Conservation (phyloP, 2,113 vertebrate genomes). For the Hemichromis elongatus region DNA sequence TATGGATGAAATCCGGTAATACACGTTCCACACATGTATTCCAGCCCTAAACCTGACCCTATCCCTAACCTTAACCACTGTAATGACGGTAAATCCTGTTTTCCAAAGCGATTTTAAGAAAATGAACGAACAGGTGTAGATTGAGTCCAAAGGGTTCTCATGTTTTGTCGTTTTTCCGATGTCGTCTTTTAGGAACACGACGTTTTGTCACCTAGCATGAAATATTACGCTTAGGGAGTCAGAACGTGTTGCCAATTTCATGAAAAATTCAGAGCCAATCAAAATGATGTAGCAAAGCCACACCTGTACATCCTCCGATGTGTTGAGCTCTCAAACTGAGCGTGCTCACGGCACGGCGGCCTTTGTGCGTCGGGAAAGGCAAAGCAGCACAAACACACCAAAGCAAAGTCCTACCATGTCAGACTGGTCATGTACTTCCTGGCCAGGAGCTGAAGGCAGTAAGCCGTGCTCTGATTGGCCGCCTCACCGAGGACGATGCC, state of each 20-base stretch:
- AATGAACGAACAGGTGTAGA: too few relatives aligned
- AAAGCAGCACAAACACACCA: not conserved
- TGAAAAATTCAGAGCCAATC: not conserved
- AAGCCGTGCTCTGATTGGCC: conserved; percentile 82
- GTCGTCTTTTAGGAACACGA: too few relatives aligned
- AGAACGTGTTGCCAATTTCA: not conserved
- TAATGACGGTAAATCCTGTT: too few relatives aligned
- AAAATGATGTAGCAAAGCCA: not conserved
- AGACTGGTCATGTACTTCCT: conserved; percentile 90
- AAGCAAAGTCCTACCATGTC: conserved; percentile 75
- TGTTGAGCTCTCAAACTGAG: not conserved
- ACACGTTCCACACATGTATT: too few relatives aligned
- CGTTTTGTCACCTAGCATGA: too few relatives aligned
- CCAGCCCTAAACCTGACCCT: too few relatives aligned
- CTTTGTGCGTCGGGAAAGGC: not conserved
- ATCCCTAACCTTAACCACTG: too few relatives aligned
- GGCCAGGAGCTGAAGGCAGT: conserved; percentile 88
- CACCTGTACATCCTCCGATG: fast-evolving
- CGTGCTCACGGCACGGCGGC: fast-evolving
- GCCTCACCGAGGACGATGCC: conserved; percentile 84
- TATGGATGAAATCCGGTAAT: too few relatives aligned
- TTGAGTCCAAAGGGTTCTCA: too few relatives aligned
- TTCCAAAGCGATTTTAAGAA: too few relatives aligned
- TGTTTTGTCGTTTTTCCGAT: too few relatives aligned
- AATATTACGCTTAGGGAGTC: too few relatives aligned